phyloP scores from a whole-genome alignment of 2,888 invertebrate genomes.

The Anaspis maculata region DNA sequence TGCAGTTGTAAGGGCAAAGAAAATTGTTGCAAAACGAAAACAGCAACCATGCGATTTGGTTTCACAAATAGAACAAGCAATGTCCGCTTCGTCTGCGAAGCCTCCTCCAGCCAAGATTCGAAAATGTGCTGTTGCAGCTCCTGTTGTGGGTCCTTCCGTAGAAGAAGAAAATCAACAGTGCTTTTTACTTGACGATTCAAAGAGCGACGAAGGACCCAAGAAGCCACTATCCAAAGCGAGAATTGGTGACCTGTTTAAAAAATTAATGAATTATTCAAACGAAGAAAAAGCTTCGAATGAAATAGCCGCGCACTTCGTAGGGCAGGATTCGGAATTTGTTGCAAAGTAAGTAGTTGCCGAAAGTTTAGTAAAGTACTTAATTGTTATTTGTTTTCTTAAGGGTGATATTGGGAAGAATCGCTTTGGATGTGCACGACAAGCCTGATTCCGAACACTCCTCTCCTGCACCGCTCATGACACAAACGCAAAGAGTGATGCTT shows the following conservation, averaged over 20 bases:
- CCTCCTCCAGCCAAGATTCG: too few relatives aligned
- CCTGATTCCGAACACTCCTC: constrained; percentile 37
- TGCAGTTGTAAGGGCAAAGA: too few relatives aligned
- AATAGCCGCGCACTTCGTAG: constrained; percentile 21
- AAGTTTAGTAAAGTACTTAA: constrained; percentile 2
- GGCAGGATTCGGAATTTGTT: constrained; percentile 19
- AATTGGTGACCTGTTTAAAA: constrained; percentile 19
- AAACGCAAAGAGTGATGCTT: constrained; percentile 38
- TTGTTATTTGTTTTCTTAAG: constrained; percentile 20
- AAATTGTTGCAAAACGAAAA: too few relatives aligned
- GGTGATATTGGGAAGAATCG: constrained; percentile 25
- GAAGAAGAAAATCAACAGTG: too few relatives aligned
- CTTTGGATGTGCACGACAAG: constrained; percentile 22
- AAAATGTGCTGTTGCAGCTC: too few relatives aligned
- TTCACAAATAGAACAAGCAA: too few relatives aligned
- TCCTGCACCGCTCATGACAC: constrained; percentile 44
- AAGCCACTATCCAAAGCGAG: too few relatives aligned
- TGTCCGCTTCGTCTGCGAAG: too few relatives aligned
- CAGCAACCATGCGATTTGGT: too few relatives aligned
- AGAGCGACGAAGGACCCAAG: too few relatives aligned
- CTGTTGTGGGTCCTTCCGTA: too few relatives aligned
- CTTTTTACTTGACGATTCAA: too few relatives aligned
- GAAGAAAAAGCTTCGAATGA: constrained; percentile 25
- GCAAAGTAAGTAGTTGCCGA: constrained; percentile 26
- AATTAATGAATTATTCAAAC: constrained; percentile 20